Percentiles rank a stretch among this genome's conserved stretches.
Conservation (phyloP, 2,113 vertebrate species). For the Myotis yumanensis region DNA sequence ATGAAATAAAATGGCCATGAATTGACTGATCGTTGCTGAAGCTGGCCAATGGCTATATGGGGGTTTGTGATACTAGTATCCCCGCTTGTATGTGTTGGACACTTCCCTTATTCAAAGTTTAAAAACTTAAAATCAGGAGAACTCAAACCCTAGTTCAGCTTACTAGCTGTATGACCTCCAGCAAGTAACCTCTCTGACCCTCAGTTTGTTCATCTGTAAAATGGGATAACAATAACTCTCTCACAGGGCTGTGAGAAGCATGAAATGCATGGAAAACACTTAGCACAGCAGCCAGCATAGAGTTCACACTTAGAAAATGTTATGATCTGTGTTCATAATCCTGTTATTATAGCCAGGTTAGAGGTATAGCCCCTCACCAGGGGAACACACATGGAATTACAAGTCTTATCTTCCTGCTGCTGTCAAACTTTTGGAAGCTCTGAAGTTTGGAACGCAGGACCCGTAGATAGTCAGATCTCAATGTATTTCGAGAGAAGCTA, state of each 20-base stretch:
- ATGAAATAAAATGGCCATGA: neutral
- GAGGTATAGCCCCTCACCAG: neutral
- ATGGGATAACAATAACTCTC: neutral
- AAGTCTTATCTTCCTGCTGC: neutral
- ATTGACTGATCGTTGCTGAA: accelerated
- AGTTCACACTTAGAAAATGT: neutral
- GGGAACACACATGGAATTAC: neutral
- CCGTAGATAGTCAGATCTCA: neutral
- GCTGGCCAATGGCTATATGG: neutral
- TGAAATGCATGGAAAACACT: neutral
- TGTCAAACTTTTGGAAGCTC: neutral
- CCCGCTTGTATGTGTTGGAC: neutral
- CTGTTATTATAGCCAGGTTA: neutral
- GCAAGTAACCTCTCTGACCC: neutral
- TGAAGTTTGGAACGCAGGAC: neutral
- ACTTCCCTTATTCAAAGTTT: neutral
- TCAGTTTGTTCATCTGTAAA: neutral
- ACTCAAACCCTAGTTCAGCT: neutral
- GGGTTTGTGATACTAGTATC: accelerated
- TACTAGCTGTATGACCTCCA: neutral
- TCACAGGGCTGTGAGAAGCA: neutral
- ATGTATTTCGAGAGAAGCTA: neutral
- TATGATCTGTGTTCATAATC: neutral
- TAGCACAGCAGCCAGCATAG: neutral
- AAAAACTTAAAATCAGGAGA: neutral